Conservation (phyloP, 2,797 vertebrate species). For the Aselliscus stoliczkanus region DNA sequence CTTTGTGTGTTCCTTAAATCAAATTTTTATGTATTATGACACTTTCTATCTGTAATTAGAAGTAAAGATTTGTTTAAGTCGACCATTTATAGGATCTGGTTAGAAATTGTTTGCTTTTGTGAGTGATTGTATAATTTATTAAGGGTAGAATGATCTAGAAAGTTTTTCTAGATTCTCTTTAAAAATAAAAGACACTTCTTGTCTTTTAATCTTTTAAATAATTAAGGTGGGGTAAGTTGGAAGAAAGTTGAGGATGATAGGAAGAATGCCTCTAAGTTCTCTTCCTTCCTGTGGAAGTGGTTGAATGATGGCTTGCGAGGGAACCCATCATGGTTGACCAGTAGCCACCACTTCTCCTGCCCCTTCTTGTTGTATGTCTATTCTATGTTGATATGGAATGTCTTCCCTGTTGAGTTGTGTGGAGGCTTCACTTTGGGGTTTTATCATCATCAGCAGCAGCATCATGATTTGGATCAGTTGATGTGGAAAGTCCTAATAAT, state of each 20-base stretch:
- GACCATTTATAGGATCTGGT: background rate
- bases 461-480: background rate
- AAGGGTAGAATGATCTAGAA: background rate
- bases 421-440: background rate
- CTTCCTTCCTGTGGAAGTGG: background rate
- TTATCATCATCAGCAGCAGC: background rate
- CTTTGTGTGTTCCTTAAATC: slow-evolving; percentile 11
- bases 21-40: background rate
- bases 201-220: background rate
- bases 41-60: background rate
- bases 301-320: background rate
- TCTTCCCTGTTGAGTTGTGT: background rate
- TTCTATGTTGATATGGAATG: background rate
- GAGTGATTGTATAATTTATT: background rate
- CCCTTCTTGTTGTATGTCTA: background rate
- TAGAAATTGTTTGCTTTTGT: background rate
- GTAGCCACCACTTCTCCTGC: background rate
- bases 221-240: background rate
- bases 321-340: background rate
- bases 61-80: slow-evolving; percentile 3
- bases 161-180: background rate
- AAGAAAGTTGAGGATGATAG: background rate
- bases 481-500: background rate
- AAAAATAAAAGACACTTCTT: background rate
- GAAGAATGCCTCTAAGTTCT: background rate